Conservation (phyloP, 2,888 invertebrate genomes). For the Achlya flavicornis region DNA sequence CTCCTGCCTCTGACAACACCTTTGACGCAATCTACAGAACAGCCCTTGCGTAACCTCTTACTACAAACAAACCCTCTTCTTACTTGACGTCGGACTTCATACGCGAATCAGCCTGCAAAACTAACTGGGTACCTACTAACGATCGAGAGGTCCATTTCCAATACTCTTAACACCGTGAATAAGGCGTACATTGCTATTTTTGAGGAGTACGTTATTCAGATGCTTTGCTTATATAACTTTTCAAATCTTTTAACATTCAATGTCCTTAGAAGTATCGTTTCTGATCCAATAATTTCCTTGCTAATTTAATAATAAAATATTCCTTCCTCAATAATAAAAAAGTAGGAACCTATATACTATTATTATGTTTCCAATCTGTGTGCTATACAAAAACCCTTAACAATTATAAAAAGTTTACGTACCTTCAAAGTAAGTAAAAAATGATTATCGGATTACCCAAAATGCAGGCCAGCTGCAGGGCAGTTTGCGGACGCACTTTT, state of each 20-base stretch:
- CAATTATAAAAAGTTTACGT: slow-evolving; percentile 29
- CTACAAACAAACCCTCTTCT: slow-evolving; percentile 59
- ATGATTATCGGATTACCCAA: slow-evolving; percentile 74
- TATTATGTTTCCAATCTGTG: background rate
- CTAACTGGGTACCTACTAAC: slow-evolving; percentile 30
- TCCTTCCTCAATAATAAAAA: background rate
- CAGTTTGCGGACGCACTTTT: slow-evolving; percentile 71
- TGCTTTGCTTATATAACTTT: too few relatives aligned
- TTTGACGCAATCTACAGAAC: slow-evolving; percentile 64
- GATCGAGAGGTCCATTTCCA: slow-evolving; percentile 55
- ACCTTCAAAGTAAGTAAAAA: slow-evolving; percentile 54
- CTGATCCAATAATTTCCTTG: background rate
- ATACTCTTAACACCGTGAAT: slow-evolving; percentile 16
- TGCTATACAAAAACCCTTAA: slow-evolving; percentile 23
- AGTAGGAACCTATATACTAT: background rate
- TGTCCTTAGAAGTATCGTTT: background rate
- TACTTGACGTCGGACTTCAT: slow-evolving; percentile 58
- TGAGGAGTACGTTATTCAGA: too few relatives aligned
- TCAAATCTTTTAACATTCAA: background rate
- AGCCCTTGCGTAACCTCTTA: slow-evolving; percentile 69
- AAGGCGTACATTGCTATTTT: slow-evolving; percentile 6
- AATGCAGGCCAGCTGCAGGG: slow-evolving; percentile 71
- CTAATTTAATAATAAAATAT: too few relatives aligned
- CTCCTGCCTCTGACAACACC: slow-evolving; percentile 71
- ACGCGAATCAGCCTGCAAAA: slow-evolving; percentile 60